phyloP scores from a whole-genome alignment of 92 coral and sea anemone genomes.

The Porites cylindrica region DNA sequence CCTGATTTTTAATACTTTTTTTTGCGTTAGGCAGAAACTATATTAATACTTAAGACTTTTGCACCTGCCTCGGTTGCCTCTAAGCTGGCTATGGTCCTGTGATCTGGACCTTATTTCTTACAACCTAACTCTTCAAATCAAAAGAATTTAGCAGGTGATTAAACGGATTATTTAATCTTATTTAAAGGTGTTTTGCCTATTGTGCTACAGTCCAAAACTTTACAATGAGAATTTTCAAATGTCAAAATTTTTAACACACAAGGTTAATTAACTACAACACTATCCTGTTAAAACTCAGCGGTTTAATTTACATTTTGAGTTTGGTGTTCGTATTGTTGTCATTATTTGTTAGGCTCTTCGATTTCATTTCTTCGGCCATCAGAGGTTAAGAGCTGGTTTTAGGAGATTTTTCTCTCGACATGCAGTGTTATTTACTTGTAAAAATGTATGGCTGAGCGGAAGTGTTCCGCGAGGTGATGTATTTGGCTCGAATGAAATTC shows the following conservation, averaged over 20 bases:
- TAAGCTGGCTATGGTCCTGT: neutral
- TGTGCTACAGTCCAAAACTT: neutral
- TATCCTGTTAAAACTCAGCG: neutral
- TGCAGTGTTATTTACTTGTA: neutral
- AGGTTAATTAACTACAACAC: conserved; percentile 1
- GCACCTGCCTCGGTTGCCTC: neutral
- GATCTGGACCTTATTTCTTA: neutral
- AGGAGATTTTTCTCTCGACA: neutral
- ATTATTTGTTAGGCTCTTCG: neutral
- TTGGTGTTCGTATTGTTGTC: conserved; percentile 31
- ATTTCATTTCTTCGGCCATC: neutral
- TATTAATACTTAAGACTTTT: neutral
- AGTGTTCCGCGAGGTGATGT: neutral
- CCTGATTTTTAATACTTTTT: neutral
- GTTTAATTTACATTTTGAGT: neutral
- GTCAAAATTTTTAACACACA: conserved; percentile 11
- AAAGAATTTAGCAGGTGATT: neutral
- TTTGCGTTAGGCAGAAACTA: neutral
- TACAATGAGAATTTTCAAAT: neutral
- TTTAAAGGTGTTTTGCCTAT: neutral
- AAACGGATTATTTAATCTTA: neutral
- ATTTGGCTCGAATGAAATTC: neutral
- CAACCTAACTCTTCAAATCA: neutral
- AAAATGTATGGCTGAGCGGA: neutral
- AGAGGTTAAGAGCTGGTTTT: neutral